These are phyloP conservation scores for Trogon melanurus DNA, from an alignment of 2,113 vertebrate genomes.

Conservation along the genomic window DNA sequence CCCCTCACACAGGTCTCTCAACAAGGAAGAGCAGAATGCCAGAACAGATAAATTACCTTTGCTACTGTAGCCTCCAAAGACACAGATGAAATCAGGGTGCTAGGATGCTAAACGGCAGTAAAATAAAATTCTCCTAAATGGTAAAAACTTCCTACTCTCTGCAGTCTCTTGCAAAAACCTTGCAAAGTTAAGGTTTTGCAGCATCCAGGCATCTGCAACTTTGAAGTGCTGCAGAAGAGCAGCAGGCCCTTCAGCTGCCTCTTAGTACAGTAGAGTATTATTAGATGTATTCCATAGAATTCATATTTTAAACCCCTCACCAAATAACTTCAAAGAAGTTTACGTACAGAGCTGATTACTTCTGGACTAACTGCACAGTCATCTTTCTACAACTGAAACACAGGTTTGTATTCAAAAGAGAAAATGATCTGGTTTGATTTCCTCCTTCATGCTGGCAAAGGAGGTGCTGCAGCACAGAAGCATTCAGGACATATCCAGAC, in stretches of 20 bases:
- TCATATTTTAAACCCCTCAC: background rate
- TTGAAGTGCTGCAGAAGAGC: background rate
- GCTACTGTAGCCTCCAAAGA: background rate
- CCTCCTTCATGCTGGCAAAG: background rate
- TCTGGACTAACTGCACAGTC: background rate
- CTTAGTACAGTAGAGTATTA: background rate
- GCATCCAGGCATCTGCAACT: background rate
- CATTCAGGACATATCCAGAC: background rate
- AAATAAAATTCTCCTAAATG: background rate
- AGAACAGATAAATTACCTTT: background rate
- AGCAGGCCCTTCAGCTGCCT: background rate
- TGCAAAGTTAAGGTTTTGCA: background rate
- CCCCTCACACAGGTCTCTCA: background rate
- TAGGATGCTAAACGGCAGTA: background rate
- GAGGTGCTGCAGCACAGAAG: background rate
- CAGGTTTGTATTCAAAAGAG: background rate
- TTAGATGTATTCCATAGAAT: background rate
- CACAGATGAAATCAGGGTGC: background rate
- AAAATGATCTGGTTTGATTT: accelerated
- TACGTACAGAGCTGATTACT: background rate
- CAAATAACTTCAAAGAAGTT: background rate
- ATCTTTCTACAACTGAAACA: background rate
- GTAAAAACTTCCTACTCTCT: background rate
- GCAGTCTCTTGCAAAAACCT: background rate
- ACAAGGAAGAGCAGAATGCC: background rate